Evolutionary conservation across 2,888 invertebrate genomes (phyloP).

Genomic region (Didymodactylos carnosus): DNA sequence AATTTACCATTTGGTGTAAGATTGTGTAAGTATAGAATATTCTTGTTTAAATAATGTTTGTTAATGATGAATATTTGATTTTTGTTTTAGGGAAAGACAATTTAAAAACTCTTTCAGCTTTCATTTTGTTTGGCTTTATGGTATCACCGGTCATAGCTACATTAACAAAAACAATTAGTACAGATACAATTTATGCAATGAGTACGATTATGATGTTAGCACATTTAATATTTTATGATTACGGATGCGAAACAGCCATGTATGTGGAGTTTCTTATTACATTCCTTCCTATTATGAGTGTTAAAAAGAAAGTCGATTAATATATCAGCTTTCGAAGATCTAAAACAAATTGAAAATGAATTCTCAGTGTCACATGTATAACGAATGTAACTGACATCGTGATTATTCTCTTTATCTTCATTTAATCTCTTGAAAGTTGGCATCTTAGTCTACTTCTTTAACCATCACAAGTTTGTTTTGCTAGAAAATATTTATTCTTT

Average conservation of each 20-base stretch:
- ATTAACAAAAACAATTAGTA: conserved; percentile 81
- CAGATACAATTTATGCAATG: conserved; percentile 87
- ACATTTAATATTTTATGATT: conserved; percentile 77
- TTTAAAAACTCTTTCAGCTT: conserved; percentile 38
- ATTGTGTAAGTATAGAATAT: not conserved
- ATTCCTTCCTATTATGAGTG: too few relatives aligned
- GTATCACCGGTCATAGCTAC: conserved; percentile 77
- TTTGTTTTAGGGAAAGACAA: conserved; percentile 1
- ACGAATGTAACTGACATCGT: too few relatives aligned
- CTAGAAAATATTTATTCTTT: not conserved
- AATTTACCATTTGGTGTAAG: too few relatives aligned
- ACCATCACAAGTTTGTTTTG: not conserved
- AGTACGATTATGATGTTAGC: conserved; percentile 63
- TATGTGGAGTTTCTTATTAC: conserved; percentile 20
- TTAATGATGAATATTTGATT: not conserved
- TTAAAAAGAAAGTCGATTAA: too few relatives aligned
- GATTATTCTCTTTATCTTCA: too few relatives aligned
- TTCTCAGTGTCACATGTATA: too few relatives aligned
- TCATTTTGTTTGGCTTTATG: conserved; percentile 63
- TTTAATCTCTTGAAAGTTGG: too few relatives aligned
- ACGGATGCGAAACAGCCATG: conserved; percentile 58
- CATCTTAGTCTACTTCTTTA: too few relatives aligned
- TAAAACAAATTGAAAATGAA: not conserved
- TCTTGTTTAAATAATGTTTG: not conserved
- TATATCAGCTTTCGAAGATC: too few relatives aligned